Evolutionary conservation across 2,888 invertebrate genomes (phyloP), one percentile per base, ranked within the genome.

Genomic region (Hirtodrosophila confusa): DNA sequence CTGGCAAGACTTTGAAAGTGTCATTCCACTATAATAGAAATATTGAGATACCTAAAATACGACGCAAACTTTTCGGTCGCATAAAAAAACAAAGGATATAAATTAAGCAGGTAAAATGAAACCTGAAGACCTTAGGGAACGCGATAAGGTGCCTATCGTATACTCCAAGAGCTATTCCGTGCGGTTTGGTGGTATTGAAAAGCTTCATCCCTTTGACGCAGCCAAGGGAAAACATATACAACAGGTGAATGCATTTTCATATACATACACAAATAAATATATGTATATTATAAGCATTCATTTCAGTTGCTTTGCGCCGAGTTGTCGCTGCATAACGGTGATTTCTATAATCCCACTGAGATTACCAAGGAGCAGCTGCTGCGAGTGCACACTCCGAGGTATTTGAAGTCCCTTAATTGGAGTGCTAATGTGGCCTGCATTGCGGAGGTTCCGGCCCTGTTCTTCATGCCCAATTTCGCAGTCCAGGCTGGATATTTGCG

Each of bases 131-230:
- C 23, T 37, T 4, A 29, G 49, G 10, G 9, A 24, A 7, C 50
- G 36, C 4, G 39, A 43, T 17, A 78, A 64, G 64, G 94, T 95
- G 93, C 97, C 97, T 0, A 94, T 98, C 61, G 93, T 97, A 2
- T 97, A 97, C 89, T 93, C 95, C 69, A 92, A 94, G 11, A 94
- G 94, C 56, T 97, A 97, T 90, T 96, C 96, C 89, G 96, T 98
- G 33, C 93, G 94, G 31, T 96, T 97, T 90, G 92, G 93, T 86
- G 97, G 97, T 9, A 92, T 98, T 62, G 96, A 98, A 90, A 96
- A 94, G 89, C 92, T 96, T 9, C 97, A 98, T 92, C 95, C 97
- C 0, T 97, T 98, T 90, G 97, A 98, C 93, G 94, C 97, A 0
- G 94, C 94, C 72, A 98, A 98, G 93, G 97, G 97, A 95, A 94